Conservation (phyloP, 1,140 invertebrate genomes). For the Drosophila ananassae region DNA sequence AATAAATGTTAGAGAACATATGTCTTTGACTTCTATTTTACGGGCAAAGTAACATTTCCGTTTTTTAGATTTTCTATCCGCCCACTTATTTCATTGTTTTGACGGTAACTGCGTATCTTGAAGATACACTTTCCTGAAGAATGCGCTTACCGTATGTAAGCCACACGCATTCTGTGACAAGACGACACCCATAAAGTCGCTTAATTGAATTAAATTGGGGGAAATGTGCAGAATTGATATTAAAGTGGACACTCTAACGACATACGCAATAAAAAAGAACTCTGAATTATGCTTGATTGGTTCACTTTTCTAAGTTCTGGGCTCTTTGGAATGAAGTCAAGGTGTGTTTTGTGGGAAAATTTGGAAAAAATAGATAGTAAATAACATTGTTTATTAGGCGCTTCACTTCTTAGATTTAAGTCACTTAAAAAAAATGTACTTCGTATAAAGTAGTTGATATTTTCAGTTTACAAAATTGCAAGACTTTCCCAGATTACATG, state of each 20-base stretch:
- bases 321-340: constrained; percentile 20
- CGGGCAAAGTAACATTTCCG: constrained; percentile 66
- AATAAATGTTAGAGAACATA: constrained; percentile 50
- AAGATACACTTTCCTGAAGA: constrained; percentile 11
- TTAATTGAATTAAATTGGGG: constrained; percentile 80
- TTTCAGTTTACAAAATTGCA: not conserved
- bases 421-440: too few species aligned
- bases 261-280: constrained; percentile 53
- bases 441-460: not conserved
- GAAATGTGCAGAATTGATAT: constrained; percentile 69
- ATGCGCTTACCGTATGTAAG: constrained; percentile 13
- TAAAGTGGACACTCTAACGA: constrained; percentile 48
- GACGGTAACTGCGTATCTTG: constrained; percentile 26
- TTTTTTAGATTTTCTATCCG: constrained; percentile 22
- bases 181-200: constrained; percentile 44
- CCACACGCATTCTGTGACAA: constrained; percentile 43
- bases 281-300: constrained; percentile 57
- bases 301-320: constrained; percentile 8
- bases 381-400: not conserved
- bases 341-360: constrained; percentile 16
- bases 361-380: not conserved
- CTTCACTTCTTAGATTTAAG: too few species aligned
- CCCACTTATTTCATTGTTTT: constrained; percentile 35
- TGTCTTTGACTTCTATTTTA: constrained; percentile 43
- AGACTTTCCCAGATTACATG: not conserved